phyloP scores from a whole-genome alignment of 2,113 vertebrate genomes.

The Sphyrna mokarran region DNA sequence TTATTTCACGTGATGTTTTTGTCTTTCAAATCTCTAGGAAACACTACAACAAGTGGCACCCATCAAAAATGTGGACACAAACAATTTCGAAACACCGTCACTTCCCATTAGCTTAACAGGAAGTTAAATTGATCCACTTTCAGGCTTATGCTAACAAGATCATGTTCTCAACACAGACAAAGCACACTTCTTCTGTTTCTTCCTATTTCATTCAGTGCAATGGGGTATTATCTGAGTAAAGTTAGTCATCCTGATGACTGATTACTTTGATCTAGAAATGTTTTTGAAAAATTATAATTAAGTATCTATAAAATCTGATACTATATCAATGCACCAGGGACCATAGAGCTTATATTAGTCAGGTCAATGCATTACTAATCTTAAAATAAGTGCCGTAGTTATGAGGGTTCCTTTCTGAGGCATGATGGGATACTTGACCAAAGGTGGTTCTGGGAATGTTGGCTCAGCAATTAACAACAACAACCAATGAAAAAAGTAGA shows the following conservation, averaged over 20 bases:
- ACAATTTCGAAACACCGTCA: conserved; percentile 6
- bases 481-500: too few relatives aligned
- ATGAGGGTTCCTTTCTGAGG: too few relatives aligned
- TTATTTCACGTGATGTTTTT: background rate
- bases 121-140: conserved; percentile 1
- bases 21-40: background rate
- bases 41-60: background rate
- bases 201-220: background rate
- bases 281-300: background rate
- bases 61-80: background rate
- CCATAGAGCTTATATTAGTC: too few relatives aligned
- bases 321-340: background rate
- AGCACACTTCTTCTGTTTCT: background rate
- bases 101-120: conserved; percentile 1
- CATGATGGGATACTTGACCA: too few relatives aligned
- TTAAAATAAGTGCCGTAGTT: too few relatives aligned
- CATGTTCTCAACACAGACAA: background rate
- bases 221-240: background rate
- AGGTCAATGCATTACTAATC: too few relatives aligned
- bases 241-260: background rate
- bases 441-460: too few relatives aligned
- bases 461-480: too few relatives aligned
- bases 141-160: background rate
- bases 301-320: background rate
- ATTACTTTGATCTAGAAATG: background rate